phyloP scores from a whole-genome alignment of 2,888 invertebrate genomes.

The Chrysina gloriosa region DNA sequence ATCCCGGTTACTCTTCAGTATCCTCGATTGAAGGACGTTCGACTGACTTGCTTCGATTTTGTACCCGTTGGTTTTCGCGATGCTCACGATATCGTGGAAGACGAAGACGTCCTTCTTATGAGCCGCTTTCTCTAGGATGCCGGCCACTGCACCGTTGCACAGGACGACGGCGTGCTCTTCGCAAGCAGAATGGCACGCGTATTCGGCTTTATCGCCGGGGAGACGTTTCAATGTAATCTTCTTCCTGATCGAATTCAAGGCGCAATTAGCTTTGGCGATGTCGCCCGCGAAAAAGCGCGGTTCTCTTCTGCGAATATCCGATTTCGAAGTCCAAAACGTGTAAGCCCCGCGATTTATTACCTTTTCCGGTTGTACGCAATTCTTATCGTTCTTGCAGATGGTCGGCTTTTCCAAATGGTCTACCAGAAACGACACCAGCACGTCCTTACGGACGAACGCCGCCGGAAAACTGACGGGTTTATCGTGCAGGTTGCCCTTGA shows the following conservation, averaged over 20 bases:
- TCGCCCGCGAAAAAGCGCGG: neutral
- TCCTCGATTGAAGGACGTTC: neutral
- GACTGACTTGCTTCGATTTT: neutral
- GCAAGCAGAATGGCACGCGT: neutral
- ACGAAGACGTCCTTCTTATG: neutral
- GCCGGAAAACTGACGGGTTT: neutral
- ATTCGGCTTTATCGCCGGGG: neutral
- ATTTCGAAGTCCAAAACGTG: neutral
- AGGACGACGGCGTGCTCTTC: neutral
- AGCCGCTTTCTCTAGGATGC: neutral
- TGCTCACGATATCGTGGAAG: neutral
- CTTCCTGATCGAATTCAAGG: neutral
- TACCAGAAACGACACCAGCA: neutral
- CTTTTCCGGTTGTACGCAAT: neutral
- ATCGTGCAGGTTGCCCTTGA: neutral
- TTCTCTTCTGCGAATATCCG: neutral
- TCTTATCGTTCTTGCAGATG: neutral
- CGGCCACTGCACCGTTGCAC: neutral
- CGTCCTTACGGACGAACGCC: neutral
- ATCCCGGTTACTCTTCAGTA: neutral
- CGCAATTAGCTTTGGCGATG: neutral
- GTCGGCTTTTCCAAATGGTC: neutral
- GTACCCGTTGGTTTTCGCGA: neutral
- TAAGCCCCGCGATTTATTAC: neutral
- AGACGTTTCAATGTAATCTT: neutral